Percentiles rank a stretch among this genome's conserved stretches.
These are phyloP conservation scores for Limosa lapponica DNA, from an alignment of 2,797 vertebrate genomes.

Conservation along the genomic window DNA sequence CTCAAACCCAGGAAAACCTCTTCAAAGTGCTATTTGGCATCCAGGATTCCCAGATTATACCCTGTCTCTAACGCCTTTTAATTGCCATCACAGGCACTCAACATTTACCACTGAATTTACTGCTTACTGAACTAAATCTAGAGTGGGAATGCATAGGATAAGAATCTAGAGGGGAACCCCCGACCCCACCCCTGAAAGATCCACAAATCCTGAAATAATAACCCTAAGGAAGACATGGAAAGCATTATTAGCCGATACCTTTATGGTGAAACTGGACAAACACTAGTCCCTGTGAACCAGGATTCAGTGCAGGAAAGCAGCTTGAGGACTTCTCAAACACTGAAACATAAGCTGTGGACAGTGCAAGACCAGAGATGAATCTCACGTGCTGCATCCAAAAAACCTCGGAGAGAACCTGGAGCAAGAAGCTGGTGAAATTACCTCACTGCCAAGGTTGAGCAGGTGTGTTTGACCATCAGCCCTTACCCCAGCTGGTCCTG, in stretches of 20 bases:
- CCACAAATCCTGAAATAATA: neutral
- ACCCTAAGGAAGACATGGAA: neutral
- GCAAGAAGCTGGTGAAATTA: neutral
- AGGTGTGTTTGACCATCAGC: neutral
- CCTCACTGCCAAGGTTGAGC: neutral
- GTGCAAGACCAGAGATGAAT: neutral
- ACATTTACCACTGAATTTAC: neutral
- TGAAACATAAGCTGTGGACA: neutral
- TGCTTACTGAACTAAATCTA: neutral
- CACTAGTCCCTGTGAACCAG: neutral
- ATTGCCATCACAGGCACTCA: neutral
- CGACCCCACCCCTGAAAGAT: fast-evolving
- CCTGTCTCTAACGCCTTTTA: neutral
- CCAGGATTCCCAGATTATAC: neutral
- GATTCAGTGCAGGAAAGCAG: neutral
- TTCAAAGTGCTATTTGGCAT: neutral
- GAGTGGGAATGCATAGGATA: neutral
- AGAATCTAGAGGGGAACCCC: neutral
- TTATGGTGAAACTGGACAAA: neutral
- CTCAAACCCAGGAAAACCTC: neutral
- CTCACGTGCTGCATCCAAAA: neutral
- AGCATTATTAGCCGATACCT: neutral
- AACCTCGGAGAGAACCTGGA: neutral
- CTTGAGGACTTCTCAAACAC: neutral
- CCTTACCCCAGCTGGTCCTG: neutral